Conservation (phyloP, 64 coral and sea anemone species). For the Actinia equina region DNA sequence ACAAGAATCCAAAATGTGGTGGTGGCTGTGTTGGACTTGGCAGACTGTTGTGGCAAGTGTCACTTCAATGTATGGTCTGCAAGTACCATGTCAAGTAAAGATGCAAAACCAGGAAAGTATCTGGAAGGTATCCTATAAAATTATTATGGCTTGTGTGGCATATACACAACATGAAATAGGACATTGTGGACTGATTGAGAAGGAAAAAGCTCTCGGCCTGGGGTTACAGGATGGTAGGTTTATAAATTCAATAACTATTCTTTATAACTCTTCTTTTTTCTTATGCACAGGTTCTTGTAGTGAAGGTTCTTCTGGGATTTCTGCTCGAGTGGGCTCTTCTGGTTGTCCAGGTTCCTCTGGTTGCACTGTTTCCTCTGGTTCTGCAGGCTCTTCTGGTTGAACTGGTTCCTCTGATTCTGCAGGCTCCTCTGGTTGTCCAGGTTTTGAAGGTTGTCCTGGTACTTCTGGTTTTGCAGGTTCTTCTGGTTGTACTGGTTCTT, state of each 20-base stretch:
- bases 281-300: background rate
- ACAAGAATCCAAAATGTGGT: background rate
- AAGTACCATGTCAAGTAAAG: background rate
- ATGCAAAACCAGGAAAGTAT: background rate
- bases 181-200: background rate
- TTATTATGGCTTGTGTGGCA: too few species aligned
- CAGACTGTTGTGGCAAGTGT: background rate
- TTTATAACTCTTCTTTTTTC: slow-evolving; percentile 6
- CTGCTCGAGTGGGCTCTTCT: background rate
- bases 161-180: background rate
- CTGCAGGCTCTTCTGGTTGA: background rate
- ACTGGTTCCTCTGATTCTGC: background rate
- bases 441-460: background rate
- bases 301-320: slow-evolving; percentile 2
- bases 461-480: background rate
- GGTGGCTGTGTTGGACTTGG: background rate
- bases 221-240: background rate
- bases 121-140: too few species aligned
- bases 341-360: background rate
- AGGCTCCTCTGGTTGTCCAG: background rate
- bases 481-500: background rate
- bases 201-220: background rate
- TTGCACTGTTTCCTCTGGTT: background rate
- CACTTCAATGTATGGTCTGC: background rate
- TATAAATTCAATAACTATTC: background rate